Base-by-base conservation (phyloP, 1,140 invertebrate species). In the Cotesia typhae region DNA sequence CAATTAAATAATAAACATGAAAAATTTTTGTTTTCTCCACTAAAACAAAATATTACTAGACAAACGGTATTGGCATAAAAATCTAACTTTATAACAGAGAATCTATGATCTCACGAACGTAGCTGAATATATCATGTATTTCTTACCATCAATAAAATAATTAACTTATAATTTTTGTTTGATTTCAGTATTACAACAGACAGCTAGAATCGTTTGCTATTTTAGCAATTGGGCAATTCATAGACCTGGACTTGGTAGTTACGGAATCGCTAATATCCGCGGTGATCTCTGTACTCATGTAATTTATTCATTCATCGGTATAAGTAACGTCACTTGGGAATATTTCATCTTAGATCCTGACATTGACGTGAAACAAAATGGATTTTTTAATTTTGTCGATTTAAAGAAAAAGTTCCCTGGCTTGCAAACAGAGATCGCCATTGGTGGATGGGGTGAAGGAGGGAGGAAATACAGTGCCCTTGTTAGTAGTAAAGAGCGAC, bases 161-260 rank as follows among this genome's bases (percentile, higher is more conserved):
- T 28, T 28, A 3, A 28, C 3, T 28, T 1, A 28, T 17, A 2
- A 52, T 52, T 10, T 2, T 52, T 52, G 7, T 52, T n/a, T 14
- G 17, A 59, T 59, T 65, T 65, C 63, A 75, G 35, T 51, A 78
- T 74, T 69, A 3, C 55, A 83, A 70, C 71, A 83, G 38, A 79
- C 82, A 76, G 88, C 90, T 9, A 89, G 92, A 81, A 89, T 95
- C 63, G 92, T 94, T 36, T 96, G 94, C 79, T 96, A 96, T 88
- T 96, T 95, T 87, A 95, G 93, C 80, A 96, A 95, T 79, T 97
- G 95, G 95, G 95, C 95, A 4, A 90, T 95, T n/a, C 94, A 96
- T 84, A 88, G 95, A 47, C 93, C 94, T 0, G 94, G 92, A 4
- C 85, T 93, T 4, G 94, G 94, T 3, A 91, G 90, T 51, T 96